Evolutionary conservation across 2,888 invertebrate genomes (phyloP).

Genomic region (Charanyca ferruginea): DNA sequence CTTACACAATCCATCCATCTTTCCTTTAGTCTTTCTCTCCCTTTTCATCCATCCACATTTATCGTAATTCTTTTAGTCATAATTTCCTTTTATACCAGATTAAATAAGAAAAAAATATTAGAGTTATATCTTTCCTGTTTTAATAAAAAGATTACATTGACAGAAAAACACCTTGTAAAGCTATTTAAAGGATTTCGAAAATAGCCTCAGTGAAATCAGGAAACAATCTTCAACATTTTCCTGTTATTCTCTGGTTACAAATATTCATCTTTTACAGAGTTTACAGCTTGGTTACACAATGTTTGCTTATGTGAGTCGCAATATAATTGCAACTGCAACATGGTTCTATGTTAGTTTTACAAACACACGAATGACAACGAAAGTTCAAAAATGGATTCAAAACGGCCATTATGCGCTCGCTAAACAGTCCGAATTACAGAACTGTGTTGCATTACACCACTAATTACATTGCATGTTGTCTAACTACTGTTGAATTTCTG

Average conservation of each 20-base stretch:
- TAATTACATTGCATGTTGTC: slow-evolving; percentile 23
- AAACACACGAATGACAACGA: slow-evolving; percentile 9
- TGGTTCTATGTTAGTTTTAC: slow-evolving; percentile 8
- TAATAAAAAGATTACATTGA: background rate
- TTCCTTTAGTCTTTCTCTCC: no score
- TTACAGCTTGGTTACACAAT: background rate
- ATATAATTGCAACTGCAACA: slow-evolving; percentile 20
- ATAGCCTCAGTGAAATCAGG: background rate
- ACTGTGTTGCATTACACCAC: slow-evolving; percentile 15
- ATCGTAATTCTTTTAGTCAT: no score
- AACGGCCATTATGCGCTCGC: slow-evolving; percentile 1
- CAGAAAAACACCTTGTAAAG: background rate
- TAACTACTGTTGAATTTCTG: background rate
- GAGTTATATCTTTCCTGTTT: background rate
- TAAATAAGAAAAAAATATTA: no score
- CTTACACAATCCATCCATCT: no score
- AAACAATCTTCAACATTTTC: background rate
- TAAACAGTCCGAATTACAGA: slow-evolving; percentile 8
- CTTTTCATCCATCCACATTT: no score
- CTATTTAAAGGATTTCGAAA: background rate
- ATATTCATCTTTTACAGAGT: background rate
- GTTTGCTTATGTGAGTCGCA: background rate
- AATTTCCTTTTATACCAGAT: no score
- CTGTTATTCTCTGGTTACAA: background rate
- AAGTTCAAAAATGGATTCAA: slow-evolving; percentile 26